Base-by-base conservation (phyloP, 2,888 invertebrate species). In the Chaitophorus viminalis region DNA sequence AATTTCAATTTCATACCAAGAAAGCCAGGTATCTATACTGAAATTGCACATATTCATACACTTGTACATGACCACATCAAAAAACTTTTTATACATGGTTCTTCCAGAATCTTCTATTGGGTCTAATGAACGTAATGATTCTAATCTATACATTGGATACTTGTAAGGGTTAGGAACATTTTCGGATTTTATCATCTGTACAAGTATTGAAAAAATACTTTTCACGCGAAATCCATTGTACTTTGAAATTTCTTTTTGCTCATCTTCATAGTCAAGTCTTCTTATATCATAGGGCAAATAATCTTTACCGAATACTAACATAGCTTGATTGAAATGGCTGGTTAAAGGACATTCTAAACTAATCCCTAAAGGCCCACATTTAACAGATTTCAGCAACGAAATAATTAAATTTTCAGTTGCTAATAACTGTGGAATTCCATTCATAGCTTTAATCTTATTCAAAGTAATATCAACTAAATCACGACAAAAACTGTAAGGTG, bases 401-500 rank as follows among this genome's bases (percentile, higher is more conserved):
- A 74, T 5, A 74, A 87, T 36, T 74, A 87, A 18, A 17, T 25
- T 36, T 65, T 87, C 87, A 8, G 74, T 39, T 2, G 17, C 29
- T 18, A 25, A 17, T 39, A 87, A 9, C 5, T 74, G 79, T 25
- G 21, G 4, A 25, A 60, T 0, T 33, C 33, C 54, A 36, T 79
- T 46, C 33, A 74, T n/a, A 60, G 2, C 1, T 29, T 74, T 75
- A 17, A 81, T 74, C 31, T 75, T 17, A 29, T 87, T 25, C 11
- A 74, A 79, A 65, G 0, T 14, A 9, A 81, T 75, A 17, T 81
- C 75, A 65, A 87, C 11, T 31, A 87, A 39, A 75, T 81, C 87
- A 1, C 87, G 39, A 11, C 72, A 79, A 87, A 87, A 87, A 21
- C 54, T 8, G n/a, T 87, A 87, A 25, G 87, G 87, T 46, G 87